phyloP scores from a whole-genome alignment of 2,888 invertebrate genomes.

The Lapara coniferarum region DNA sequence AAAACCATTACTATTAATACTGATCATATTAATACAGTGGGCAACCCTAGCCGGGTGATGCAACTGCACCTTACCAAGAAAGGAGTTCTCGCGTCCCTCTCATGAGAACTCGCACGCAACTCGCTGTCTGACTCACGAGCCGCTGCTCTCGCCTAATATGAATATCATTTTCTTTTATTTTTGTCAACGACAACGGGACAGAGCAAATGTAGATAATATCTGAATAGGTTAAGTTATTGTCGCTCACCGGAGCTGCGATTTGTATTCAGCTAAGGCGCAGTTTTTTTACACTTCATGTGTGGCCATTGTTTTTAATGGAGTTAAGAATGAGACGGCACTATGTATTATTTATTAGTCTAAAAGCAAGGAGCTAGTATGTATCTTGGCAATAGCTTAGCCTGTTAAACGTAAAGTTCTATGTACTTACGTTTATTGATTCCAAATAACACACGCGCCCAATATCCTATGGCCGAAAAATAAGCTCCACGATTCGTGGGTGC shows the following conservation, averaged over 20 bases:
- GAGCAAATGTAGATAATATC: not conserved
- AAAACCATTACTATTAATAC: no score
- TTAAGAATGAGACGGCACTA: no score
- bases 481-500: no score
- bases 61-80: constrained; percentile 1
- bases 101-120: constrained; percentile 6
- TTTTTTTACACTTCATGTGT: not conserved
- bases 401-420: no score
- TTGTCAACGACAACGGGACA: not conserved
- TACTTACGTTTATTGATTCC: no score
- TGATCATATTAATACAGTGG: not conserved
- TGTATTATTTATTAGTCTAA: no score
- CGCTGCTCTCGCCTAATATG: not conserved
- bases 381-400: no score
- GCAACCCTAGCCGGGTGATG: not conserved
- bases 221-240: not conserved
- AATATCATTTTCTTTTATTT: not conserved
- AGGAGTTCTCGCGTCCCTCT: not conserved
- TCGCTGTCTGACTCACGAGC: not conserved
- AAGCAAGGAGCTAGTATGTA: no score
- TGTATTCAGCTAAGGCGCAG: not conserved
- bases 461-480: no score
- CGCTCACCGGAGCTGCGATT: not conserved
- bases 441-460: no score
- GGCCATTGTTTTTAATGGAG: no score